Conservation (phyloP, 2,113 vertebrate genomes). For the Heterotis niloticus region DNA sequence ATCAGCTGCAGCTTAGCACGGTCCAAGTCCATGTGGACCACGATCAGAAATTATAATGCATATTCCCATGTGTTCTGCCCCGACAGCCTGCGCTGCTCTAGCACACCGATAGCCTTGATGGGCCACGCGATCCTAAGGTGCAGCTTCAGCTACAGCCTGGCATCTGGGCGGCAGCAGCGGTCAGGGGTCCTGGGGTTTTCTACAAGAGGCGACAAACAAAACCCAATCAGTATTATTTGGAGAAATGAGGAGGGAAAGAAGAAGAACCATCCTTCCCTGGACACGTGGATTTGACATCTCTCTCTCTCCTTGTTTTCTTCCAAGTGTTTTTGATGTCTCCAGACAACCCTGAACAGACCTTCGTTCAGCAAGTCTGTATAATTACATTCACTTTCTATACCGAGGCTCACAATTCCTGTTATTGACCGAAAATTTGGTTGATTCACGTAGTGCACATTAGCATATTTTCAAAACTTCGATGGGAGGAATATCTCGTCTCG, state of each 20-base stretch:
- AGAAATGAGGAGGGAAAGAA: neutral
- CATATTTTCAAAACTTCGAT: neutral
- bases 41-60: too few species aligned
- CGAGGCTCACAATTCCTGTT: too few species aligned
- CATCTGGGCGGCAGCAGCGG: neutral
- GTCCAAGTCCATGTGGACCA: neutral
- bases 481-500: too few species aligned
- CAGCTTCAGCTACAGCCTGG: neutral
- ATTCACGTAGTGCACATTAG: neutral
- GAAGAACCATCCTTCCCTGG: neutral
- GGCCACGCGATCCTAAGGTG: neutral
- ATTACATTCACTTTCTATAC: too few species aligned
- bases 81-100: neutral
- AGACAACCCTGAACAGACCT: neutral
- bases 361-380: too few species aligned
- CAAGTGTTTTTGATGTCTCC: neutral
- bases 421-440: too few species aligned
- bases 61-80: neutral
- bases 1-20: neutral
- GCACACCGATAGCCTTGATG: neutral
- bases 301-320: neutral
- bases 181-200: too few species aligned
- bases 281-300: neutral
- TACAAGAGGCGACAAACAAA: too few species aligned
- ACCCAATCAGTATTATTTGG: neutral